These are phyloP conservation scores for Myotis brandtii DNA, from an alignment of 2,113 vertebrate species.

Conservation along the genomic window DNA sequence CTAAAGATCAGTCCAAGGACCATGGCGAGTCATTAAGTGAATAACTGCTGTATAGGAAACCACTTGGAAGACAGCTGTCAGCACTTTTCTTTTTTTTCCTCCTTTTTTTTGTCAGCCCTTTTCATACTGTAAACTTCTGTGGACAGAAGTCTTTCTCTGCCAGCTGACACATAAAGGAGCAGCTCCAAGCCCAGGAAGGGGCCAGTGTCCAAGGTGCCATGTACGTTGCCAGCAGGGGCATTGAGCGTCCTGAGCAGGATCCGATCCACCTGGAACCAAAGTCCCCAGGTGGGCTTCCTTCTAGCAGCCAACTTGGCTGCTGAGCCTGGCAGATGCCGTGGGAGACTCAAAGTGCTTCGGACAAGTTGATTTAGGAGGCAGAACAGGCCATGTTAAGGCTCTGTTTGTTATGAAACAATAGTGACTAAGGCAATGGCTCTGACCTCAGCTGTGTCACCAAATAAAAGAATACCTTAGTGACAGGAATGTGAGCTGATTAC, in stretches of 20 bases:
- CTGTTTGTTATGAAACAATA: background rate
- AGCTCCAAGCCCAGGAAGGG: background rate
- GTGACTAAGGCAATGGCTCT: background rate
- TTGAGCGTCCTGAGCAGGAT: background rate
- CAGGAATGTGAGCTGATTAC: background rate
- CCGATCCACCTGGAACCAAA: background rate
- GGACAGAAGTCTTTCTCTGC: background rate
- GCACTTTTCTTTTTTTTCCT: background rate
- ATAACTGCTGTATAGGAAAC: background rate
- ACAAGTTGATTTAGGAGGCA: background rate
- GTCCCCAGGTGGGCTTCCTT: background rate
- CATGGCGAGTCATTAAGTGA: background rate
- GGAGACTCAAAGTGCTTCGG: background rate
- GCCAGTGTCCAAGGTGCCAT: accelerated
- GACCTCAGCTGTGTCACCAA: background rate
- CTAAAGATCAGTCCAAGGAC: background rate
- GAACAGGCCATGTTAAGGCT: background rate
- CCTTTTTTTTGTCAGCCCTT: no score
- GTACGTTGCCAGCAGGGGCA: background rate
- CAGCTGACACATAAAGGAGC: background rate
- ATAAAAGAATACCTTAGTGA: background rate
- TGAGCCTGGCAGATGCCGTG: background rate
- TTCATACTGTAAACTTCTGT: background rate
- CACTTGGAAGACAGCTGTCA: background rate
- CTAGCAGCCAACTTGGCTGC: background rate